These are phyloP conservation scores for Abscondita cerata DNA, from an alignment of 2,888 invertebrate species.

Conservation along the genomic window DNA sequence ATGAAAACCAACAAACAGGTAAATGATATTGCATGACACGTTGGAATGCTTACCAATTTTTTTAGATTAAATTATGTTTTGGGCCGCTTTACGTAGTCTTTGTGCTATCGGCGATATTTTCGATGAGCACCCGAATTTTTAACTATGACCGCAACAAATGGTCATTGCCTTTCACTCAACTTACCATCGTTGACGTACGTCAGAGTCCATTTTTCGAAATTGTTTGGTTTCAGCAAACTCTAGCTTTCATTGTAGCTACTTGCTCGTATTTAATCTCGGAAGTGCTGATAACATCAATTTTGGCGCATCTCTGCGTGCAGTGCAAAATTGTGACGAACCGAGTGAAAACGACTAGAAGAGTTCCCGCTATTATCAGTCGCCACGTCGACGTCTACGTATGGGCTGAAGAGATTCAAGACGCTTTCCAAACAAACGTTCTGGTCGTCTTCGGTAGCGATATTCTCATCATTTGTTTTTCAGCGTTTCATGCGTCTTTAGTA, in stretches of 20 bases:
- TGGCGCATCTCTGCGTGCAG: slow-evolving; percentile 15
- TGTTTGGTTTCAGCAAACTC: slow-evolving; percentile 16
- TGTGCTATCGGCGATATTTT: neutral
- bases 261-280: slow-evolving; percentile 10
- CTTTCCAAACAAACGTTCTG: slow-evolving; percentile 2
- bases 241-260: slow-evolving; percentile 9
- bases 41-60: slow-evolving; percentile 4
- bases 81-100: neutral
- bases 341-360: neutral
- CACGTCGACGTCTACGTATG: slow-evolving; percentile 8
- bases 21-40: neutral
- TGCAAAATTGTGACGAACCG: slow-evolving; percentile 12
- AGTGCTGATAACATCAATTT: slow-evolving; percentile 7
- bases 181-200: slow-evolving; percentile 1
- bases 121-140: slow-evolving; percentile 2
- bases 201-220: neutral
- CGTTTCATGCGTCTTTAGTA: slow-evolving; percentile 24
- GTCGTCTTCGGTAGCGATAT: slow-evolving; percentile 16
- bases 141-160: slow-evolving; percentile 1
- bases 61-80: slow-evolving; percentile 3
- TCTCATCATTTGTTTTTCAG: slow-evolving; percentile 17
- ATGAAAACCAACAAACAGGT: slow-evolving; percentile 11
- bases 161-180: slow-evolving; percentile 15
- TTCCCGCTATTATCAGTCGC: neutral
- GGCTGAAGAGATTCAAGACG: slow-evolving; percentile 6